Evolutionary conservation across 1,140 invertebrate species (phyloP), one percentile per base, ranked within the genome.

Genomic region (Drosophila punjabiensis): DNA sequence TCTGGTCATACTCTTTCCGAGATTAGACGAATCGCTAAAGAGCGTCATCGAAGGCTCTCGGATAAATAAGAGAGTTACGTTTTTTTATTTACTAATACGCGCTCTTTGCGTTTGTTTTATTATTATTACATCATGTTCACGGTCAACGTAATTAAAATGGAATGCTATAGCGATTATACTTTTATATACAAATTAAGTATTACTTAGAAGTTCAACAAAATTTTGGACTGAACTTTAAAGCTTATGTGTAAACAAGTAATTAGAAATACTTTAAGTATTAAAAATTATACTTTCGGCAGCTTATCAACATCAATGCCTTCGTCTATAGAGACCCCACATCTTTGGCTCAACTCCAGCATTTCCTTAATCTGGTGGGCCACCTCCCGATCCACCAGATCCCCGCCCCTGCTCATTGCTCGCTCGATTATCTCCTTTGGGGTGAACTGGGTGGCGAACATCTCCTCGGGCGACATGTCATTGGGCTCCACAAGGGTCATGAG

Each of bases 351-450:
- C 16, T 93, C 87, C 58, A 79, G 81, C 43, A 93, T 52, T 65
- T 93, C 92, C 45, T 62, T 81, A 2, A 93, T 9, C 60, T 93
- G 90, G 53, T 91, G 78, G 0, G 92, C 64, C 14, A 93, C 8
- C 52, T 93, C 92, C 8, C 65, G 76, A 61, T 93, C 74, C 20
- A 81, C 68, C 4, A 82, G 8, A 20, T 84, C 90, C 0, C 92
- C 92, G 7, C 92, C 92, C 43, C 63, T 48, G 0, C 5, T 41
- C 56, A 76, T 43, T 0, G 60, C 33, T 0, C 58, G 53, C 5
- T 79, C 18, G 6, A 81, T 68, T 4, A 87, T 59, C 48, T 90
- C 53, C 16, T 80, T 66, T 1, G 58, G 32, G 0, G 79, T 53
- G 14, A 30, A 0, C 1, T 61, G 8, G 0, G 2, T 3, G 9